These are phyloP conservation scores for Pseudococcus viburni DNA, from an alignment of 2,888 invertebrate genomes.

Conservation along the genomic window DNA sequence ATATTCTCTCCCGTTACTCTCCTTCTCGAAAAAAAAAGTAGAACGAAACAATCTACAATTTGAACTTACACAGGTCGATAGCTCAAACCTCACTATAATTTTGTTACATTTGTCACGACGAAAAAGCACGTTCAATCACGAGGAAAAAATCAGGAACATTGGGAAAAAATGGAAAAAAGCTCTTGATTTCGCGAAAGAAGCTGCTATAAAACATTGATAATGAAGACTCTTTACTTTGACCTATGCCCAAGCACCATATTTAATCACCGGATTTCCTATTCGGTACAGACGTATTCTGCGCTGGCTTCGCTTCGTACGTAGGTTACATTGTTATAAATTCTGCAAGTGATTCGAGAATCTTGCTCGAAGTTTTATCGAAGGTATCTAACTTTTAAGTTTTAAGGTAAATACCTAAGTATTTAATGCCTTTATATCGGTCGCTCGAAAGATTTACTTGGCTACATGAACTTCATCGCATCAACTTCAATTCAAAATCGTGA, in stretches of 20 bases:
- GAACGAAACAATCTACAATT: neutral
- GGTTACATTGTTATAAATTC: conserved; percentile 5
- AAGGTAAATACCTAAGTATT: neutral
- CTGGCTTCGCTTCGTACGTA: neutral
- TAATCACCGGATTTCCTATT: conserved; percentile 25
- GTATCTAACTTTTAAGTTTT: neutral
- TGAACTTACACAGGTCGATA: neutral
- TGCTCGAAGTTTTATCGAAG: neutral
- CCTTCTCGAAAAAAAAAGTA: too few species aligned
- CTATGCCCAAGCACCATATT: conserved; percentile 27
- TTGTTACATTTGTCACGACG: neutral
- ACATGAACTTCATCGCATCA: neutral
- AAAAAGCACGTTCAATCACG: conserved; percentile 4
- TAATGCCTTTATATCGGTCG: neutral
- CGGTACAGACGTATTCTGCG: neutral
- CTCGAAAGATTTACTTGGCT: neutral
- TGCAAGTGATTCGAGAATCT: neutral
- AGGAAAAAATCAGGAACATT: neutral
- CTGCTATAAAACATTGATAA: neutral
- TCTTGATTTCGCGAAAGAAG: neutral
- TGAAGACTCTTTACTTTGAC: neutral
- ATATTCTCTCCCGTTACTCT: too few species aligned
- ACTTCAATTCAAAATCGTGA: neutral
- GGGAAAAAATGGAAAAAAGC: neutral
- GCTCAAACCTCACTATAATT: neutral